These are phyloP conservation scores for Torymus texanus DNA, from an alignment of 2,888 invertebrate genomes.

Conservation along the genomic window DNA sequence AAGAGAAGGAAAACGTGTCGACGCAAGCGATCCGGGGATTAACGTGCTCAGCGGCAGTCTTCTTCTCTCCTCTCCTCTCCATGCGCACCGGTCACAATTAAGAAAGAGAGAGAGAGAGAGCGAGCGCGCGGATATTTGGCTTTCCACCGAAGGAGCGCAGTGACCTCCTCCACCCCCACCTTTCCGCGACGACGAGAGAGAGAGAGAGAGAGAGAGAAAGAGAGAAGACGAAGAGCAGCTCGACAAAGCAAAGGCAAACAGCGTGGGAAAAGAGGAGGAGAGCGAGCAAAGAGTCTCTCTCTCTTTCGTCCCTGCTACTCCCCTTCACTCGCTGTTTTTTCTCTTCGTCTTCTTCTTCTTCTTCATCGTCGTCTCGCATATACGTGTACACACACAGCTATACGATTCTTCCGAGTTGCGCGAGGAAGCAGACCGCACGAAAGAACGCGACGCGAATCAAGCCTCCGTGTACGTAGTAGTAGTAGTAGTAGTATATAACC, in stretches of 20 bases:
- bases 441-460: no score
- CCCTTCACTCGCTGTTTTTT: background rate
- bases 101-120: constrained; percentile 6
- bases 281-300: background rate
- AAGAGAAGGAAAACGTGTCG: constrained; percentile 34
- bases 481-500: no score
- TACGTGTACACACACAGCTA: no score
- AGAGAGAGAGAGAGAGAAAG: constrained; percentile 21
- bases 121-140: constrained; percentile 34
- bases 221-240: background rate
- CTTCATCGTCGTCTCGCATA: background rate
- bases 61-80: no score
- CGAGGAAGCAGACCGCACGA: no score
- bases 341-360: constrained; percentile 7
- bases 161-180: constrained; percentile 46
- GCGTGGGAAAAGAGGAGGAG: constrained; percentile 54
- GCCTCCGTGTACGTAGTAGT: no score
- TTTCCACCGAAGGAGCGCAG: constrained; percentile 50
- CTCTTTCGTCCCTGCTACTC: background rate
- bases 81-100: background rate
- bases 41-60: constrained; percentile 19
- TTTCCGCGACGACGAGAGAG: background rate
- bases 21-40: constrained; percentile 46
- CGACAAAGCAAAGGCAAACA: constrained; percentile 51
- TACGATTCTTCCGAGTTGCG: no score